These are phyloP conservation scores for Brachypteracias leptosomus DNA, from an alignment of 2,113 vertebrate species.

Conservation along the genomic window DNA sequence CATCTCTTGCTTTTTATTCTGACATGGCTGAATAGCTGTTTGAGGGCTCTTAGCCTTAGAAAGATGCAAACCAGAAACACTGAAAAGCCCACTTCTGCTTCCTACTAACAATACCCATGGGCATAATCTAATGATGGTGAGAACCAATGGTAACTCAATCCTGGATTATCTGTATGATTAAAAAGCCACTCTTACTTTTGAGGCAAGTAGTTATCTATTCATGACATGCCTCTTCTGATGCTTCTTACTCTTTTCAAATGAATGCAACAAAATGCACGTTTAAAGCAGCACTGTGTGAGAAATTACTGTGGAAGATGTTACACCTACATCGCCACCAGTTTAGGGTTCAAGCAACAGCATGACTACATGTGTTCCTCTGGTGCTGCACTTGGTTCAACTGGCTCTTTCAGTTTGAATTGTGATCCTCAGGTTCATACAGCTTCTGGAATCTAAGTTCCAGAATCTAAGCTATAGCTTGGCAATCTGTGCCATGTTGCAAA, in stretches of 20 bases:
- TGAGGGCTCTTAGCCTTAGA: not conserved
- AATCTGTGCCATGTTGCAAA: not conserved
- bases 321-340: not conserved
- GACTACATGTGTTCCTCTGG: not conserved
- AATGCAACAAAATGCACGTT: accelerated
- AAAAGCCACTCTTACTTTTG: not conserved
- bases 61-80: not conserved
- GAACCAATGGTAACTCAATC: not conserved
- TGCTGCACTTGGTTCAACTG: not conserved
- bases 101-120: not conserved
- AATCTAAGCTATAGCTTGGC: not conserved
- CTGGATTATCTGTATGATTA: not conserved
- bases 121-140: not conserved
- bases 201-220: not conserved
- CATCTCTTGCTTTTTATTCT: not conserved
- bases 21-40: accelerated
- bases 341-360: not conserved
- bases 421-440: not conserved
- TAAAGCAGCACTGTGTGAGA: not conserved
- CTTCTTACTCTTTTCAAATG: not conserved
- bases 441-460: not conserved
- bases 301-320: not conserved
- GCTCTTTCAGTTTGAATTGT: not conserved
- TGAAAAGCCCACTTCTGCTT: not conserved
- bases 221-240: not conserved